Evolutionary conservation across 2,888 invertebrate species (phyloP), one percentile per base, ranked within the genome.

Genomic region (Ephialtes manifestator): DNA sequence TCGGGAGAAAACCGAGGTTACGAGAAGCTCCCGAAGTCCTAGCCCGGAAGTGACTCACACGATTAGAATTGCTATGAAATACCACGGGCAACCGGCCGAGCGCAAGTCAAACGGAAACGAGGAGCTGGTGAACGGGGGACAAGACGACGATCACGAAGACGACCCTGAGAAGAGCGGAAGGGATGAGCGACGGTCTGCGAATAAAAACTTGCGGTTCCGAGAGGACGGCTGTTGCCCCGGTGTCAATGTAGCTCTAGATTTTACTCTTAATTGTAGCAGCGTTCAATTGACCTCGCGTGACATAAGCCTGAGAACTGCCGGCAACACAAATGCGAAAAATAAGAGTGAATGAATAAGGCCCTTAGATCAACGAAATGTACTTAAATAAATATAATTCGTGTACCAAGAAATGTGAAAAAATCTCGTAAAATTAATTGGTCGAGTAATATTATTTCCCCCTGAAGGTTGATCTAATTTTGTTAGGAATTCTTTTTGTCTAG

Each of bases 11-110:
- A 89, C 89, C 31, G 91, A 92, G 84, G 86, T 90, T 58, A 83
- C 60, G n/a, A 81, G 82, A 68, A 77, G 86, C 31, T 87, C 89
- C 15, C 89, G 90, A 1, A 89, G 89, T 51, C 87, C 90, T 3
- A 93, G 93, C 79, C 93, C 93, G 89, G 93, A 93, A 90, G 90
- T 92, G 90, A 92, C 91, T 88, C 93, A 92, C 78, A 91, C 90
- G 28, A 93, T 93, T 86, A 89, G 91, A 75, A 93, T 93, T 81
- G 93, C 92, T 83, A 93, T 92, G 93, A 92, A 91, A 89, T 93
- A 90, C 86, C 91, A 89, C 71, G 90, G 90, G 8, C 89, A 88
- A 70, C 72, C 80, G 31, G 85, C 79, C n/a, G 67, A 76, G 43
- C 63, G 39, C 48, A 81, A 60, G 63, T 55, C 79, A 10, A 81